Evolutionary conservation across 2,797 vertebrate species (phyloP).

Genomic region (Taeniopygia guttata): DNA sequence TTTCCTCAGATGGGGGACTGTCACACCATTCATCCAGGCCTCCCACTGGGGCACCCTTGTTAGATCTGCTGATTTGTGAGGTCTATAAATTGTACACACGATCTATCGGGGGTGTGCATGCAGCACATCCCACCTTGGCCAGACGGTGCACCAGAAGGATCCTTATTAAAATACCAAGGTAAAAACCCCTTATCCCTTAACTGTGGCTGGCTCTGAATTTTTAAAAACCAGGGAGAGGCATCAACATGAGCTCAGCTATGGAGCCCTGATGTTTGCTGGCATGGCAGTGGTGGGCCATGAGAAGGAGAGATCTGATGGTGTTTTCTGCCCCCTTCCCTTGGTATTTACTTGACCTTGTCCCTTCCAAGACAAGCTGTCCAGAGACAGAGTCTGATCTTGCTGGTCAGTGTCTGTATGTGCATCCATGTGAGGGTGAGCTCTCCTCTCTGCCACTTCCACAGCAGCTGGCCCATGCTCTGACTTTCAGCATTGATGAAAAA

Average conservation of each 20-base stretch:
- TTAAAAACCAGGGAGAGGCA: background rate
- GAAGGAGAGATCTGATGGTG: background rate
- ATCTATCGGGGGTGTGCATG: background rate
- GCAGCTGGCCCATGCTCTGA: background rate
- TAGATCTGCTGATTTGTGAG: background rate
- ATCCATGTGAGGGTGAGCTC: background rate
- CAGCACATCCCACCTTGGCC: background rate
- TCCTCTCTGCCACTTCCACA: background rate
- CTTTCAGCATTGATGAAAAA: constrained; percentile 24
- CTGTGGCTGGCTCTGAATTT: background rate
- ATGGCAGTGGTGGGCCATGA: background rate
- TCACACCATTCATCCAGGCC: background rate
- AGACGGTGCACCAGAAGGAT: background rate
- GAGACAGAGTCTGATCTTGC: background rate
- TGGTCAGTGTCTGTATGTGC: background rate
- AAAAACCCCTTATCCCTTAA: background rate
- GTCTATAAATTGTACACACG: background rate
- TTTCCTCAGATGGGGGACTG: background rate
- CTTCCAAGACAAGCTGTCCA: background rate
- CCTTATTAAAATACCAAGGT: background rate
- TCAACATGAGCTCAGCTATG: background rate
- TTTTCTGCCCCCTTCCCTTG: background rate
- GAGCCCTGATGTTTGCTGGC: background rate
- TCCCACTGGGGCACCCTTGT: background rate
- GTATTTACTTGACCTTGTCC: background rate